Conservation (phyloP, 2,113 vertebrate genomes). For the Heterotilapia buettikoferi region DNA sequence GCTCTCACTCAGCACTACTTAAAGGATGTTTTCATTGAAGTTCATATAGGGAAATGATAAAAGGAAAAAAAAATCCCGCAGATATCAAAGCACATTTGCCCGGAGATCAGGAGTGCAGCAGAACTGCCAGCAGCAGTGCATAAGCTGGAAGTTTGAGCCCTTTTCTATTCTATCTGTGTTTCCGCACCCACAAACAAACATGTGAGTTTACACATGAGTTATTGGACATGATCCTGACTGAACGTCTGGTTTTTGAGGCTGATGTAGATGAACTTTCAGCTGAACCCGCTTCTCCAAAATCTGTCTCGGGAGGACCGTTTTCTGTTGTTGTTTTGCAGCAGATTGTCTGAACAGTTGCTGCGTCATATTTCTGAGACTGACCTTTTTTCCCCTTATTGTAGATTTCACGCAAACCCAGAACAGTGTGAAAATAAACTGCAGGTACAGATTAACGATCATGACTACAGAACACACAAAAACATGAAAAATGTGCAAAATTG, state of each 20-base stretch:
- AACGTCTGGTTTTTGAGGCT: not conserved
- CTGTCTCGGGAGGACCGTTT: not conserved
- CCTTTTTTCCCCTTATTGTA: not conserved
- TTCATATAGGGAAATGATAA: not conserved
- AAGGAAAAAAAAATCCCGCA: not conserved
- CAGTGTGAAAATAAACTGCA: not conserved
- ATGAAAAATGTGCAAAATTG: not conserved
- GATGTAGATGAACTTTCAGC: not conserved
- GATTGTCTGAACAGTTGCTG: not conserved
- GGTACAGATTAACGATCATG: not conserved
- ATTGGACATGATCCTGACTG: not conserved
- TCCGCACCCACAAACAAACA: not conserved
- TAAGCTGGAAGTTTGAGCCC: not conserved
- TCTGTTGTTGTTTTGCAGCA: not conserved
- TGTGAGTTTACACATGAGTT: not conserved
- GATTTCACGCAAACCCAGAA: not conserved
- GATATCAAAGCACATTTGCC: not conserved
- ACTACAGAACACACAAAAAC: not conserved
- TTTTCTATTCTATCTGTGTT: not conserved
- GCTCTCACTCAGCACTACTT: conserved; percentile 8
- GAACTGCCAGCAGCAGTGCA: not conserved
- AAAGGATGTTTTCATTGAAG: not conserved
- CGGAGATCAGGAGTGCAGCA: not conserved
- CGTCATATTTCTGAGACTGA: not conserved
- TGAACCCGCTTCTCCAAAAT: not conserved